phyloP scores from a whole-genome alignment of 2,113 vertebrate genomes.

The Glaucomys volans region DNA sequence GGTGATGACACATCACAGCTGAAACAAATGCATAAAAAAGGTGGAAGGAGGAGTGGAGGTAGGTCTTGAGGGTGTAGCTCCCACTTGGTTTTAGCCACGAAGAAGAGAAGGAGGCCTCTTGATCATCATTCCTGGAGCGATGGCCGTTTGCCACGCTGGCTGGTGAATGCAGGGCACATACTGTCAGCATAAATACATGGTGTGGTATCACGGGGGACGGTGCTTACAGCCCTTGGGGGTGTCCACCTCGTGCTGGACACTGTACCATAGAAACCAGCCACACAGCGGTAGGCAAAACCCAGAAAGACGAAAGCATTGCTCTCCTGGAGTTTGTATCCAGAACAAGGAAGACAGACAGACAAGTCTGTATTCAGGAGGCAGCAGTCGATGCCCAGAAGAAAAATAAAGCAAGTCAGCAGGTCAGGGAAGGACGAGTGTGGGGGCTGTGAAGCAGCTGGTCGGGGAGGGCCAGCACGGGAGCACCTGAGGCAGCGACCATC shows the following conservation, averaged over 20 bases:
- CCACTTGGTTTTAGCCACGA: background rate
- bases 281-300: background rate
- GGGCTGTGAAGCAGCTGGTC: background rate
- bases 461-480: background rate
- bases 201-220: no score
- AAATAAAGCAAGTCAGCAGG: background rate
- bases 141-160: background rate
- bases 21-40: background rate
- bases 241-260: background rate
- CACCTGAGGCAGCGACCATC: background rate
- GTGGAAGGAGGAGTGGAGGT: background rate
- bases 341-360: background rate
- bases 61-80: background rate
- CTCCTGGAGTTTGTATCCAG: background rate
- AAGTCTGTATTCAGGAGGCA: background rate
- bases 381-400: background rate
- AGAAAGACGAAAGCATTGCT: background rate
- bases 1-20: fast-evolving
- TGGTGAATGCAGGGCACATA: fast-evolving
- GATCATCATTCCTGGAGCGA: background rate
- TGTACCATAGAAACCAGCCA: background rate
- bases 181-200: background rate
- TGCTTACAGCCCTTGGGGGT: fast-evolving
- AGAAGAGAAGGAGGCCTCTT: background rate
- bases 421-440: no score